Percentiles rank a stretch among this genome's conserved stretches.
Evolutionary conservation across 2,113 vertebrate genomes (phyloP).

Genomic region (Athene cunicularia): DNA sequence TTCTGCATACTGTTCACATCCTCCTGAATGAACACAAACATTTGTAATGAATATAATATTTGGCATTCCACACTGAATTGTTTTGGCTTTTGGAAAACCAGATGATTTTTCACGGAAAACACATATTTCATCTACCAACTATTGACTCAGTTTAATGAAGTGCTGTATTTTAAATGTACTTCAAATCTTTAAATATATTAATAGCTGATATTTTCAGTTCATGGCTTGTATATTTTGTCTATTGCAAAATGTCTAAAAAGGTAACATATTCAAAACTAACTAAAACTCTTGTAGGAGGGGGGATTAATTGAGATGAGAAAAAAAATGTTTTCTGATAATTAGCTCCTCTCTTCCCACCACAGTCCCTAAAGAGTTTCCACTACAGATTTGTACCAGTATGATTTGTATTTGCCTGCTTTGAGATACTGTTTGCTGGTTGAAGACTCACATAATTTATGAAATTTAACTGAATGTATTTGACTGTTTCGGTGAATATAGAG

Average conservation of each 20-base stretch:
- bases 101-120: slow-evolving; percentile 23
- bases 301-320: neutral
- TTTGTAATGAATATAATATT: slow-evolving; percentile 20
- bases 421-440: neutral
- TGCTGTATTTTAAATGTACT: neutral
- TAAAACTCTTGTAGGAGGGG: fast-evolving
- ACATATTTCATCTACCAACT: neutral
- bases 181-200: neutral
- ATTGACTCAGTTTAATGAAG: slow-evolving; percentile 9
- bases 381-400: neutral
- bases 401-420: neutral
- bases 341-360: neutral
- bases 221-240: neutral
- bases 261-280: neutral
- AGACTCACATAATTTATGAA: neutral
- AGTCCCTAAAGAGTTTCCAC: neutral
- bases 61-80: slow-evolving; percentile 24
- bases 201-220: neutral
- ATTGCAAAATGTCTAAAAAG: neutral
- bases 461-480: neutral
- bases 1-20: slow-evolving; percentile 4
- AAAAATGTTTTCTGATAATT: neutral
- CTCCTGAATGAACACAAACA: slow-evolving; percentile 46
- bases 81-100: slow-evolving; percentile 36
- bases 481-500: neutral